Conservation (phyloP, 2,113 vertebrate species). For the Talpa occidentalis region DNA sequence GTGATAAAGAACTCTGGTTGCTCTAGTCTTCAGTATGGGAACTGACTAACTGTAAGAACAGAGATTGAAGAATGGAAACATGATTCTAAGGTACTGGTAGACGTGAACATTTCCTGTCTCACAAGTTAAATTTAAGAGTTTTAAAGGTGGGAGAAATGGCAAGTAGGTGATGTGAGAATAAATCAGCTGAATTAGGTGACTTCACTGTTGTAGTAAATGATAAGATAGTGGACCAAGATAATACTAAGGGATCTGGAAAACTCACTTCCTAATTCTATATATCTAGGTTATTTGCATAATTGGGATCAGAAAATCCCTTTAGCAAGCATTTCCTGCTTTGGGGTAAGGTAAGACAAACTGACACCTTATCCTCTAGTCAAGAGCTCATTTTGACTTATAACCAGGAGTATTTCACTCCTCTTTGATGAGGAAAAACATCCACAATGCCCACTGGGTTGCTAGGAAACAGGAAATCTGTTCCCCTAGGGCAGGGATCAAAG, state of each 20-base stretch:
- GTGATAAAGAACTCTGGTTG: not conserved
- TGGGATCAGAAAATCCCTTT: not conserved
- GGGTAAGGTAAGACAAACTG: not conserved
- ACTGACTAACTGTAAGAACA: not conserved
- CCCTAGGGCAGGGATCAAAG: slow-evolving; percentile 9
- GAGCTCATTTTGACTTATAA: not conserved
- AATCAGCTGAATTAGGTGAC: not conserved
- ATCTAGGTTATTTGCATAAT: not conserved
- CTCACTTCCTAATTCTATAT: not conserved
- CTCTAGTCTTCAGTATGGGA: not conserved
- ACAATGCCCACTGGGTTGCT: not conserved
- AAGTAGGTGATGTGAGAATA: not conserved
- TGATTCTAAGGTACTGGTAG: not conserved
- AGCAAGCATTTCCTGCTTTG: not conserved
- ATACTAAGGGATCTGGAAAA: not conserved
- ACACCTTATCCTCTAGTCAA: not conserved
- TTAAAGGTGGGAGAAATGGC: not conserved
- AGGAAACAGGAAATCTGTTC: not conserved
- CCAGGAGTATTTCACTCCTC: not conserved
- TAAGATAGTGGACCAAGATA: not conserved
- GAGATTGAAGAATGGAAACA: not conserved
- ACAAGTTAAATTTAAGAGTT: not conserved
- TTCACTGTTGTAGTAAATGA: not conserved
- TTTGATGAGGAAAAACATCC: slow-evolving; percentile 47
- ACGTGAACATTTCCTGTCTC: not conserved